These are phyloP conservation scores for Sebastes oblongus DNA, from an alignment of 2,797 vertebrate species.

Conservation along the genomic window DNA sequence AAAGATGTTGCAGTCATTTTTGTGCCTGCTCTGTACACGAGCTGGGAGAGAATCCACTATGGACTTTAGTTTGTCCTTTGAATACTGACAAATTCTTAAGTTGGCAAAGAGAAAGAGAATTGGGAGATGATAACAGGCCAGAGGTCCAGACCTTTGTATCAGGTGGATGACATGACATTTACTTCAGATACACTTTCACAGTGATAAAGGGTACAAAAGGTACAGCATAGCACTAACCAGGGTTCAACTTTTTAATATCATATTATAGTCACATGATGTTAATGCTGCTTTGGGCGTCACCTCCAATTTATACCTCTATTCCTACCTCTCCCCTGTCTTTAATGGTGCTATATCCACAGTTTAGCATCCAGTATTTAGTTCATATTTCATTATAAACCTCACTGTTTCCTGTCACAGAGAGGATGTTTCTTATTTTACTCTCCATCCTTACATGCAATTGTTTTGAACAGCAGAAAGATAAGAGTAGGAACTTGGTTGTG, in stretches of 20 bases:
- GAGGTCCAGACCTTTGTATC: neutral
- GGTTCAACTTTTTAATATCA: neutral
- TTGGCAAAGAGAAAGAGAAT: neutral
- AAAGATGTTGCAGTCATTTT: neutral
- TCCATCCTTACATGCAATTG: neutral
- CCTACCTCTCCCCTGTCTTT: neutral
- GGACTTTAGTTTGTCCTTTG: neutral
- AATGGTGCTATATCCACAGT: neutral
- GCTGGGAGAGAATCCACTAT: neutral
- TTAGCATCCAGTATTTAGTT: neutral
- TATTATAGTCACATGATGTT: neutral
- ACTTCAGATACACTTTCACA: neutral
- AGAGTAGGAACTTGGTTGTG: neutral
- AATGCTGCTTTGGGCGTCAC: neutral
- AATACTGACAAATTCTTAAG: neutral
- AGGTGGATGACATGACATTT: neutral
- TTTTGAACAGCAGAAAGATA: neutral
- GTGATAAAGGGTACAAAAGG: neutral
- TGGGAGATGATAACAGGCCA: neutral
- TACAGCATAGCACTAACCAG: neutral
- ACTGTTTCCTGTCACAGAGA: neutral
- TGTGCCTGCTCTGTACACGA: neutral
- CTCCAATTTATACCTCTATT: neutral
- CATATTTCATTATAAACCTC: neutral
- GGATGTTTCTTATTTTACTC: neutral